Evolutionary conservation across 30 jellyfish, hydroid and myxozoan genomes (phyloP).

Genomic region (Pelagia noctiluca): DNA sequence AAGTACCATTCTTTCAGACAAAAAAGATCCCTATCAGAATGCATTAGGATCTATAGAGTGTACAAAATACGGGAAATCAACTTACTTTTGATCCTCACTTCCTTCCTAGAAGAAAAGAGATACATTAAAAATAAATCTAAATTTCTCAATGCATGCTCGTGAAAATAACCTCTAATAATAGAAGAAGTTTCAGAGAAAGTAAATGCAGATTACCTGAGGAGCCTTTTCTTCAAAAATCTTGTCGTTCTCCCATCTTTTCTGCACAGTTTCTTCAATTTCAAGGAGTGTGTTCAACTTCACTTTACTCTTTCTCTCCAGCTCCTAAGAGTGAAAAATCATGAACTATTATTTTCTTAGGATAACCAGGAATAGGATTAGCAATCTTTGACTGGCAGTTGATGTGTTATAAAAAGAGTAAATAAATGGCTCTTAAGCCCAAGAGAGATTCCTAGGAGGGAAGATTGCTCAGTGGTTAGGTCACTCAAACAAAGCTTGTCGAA

Average conservation of each 20-base stretch:
- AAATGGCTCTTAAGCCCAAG: too few relatives aligned
- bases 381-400: too few relatives aligned
- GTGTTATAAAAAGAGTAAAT: too few relatives aligned
- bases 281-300: slow-evolving; percentile 85
- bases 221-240: slow-evolving; percentile 91
- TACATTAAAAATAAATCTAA: too few relatives aligned
- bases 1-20: too few relatives aligned
- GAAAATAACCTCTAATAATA: too few relatives aligned
- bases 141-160: background rate
- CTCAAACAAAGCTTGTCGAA: too few relatives aligned
- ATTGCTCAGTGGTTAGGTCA: too few relatives aligned
- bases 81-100: background rate
- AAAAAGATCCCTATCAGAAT: too few relatives aligned
- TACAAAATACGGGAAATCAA: background rate
- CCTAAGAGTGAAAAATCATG: slow-evolving; percentile 30
- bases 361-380: too few relatives aligned
- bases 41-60: background rate
- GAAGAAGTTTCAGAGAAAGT: background rate
- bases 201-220: slow-evolving; percentile 48
- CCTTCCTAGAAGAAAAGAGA: background rate
- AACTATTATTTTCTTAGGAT: background rate
- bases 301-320: slow-evolving; percentile 93
- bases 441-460: too few relatives aligned
- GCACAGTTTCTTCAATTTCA: slow-evolving; percentile 84
- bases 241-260: slow-evolving; percentile 81